phyloP scores from a whole-genome alignment of 2,113 vertebrate genomes.

The Erpornis zantholeuca region DNA sequence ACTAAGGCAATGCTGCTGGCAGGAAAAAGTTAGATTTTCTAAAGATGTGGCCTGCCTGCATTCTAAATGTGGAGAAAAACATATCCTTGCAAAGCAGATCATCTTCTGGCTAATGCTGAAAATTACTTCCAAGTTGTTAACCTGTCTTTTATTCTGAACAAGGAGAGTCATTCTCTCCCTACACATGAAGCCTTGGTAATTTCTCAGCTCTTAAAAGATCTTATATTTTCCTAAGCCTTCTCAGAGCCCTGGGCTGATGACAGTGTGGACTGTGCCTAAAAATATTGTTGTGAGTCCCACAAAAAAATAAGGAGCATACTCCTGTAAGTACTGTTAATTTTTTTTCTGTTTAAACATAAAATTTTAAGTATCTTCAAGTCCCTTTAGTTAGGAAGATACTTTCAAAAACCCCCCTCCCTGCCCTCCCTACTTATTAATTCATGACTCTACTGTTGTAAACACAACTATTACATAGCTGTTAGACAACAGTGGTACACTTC shows the following conservation, averaged over 20 bases:
- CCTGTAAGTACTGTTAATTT: not conserved
- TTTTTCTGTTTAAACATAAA: not conserved
- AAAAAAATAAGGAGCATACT: not conserved
- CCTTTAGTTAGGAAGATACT: not conserved
- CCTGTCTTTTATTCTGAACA: not conserved
- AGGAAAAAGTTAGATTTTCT: not conserved
- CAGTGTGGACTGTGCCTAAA: not conserved
- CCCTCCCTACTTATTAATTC: not conserved
- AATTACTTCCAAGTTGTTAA: not conserved
- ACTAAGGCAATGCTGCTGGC: not conserved
- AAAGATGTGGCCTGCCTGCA: not conserved
- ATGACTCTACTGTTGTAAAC: not conserved
- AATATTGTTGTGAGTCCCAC: not conserved
- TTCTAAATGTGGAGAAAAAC: not conserved
- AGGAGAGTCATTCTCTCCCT: not conserved
- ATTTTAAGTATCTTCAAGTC: not conserved
- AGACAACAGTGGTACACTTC: not conserved
- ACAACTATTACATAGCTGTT: not conserved
- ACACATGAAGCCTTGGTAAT: not conserved
- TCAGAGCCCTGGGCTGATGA: not conserved
- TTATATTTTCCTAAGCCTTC: not conserved
- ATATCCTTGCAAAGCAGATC: not conserved
- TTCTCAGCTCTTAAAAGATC: not conserved
- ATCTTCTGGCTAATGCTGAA: not conserved
- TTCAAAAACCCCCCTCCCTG: not conserved